These are phyloP conservation scores for Dolichomitus sp. DNA, from an alignment of 2,888 invertebrate genomes.

Conservation along the genomic window DNA sequence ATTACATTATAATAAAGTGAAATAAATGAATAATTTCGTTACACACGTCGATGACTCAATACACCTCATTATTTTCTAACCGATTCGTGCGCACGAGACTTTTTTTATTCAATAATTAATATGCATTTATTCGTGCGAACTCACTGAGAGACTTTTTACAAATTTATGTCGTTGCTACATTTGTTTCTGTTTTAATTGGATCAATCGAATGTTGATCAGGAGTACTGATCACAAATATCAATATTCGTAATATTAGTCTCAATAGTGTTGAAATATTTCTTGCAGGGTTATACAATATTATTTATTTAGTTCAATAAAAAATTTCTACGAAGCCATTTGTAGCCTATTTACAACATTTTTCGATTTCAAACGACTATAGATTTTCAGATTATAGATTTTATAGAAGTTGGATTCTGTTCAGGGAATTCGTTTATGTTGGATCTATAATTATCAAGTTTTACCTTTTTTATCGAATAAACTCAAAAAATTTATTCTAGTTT, in stretches of 20 bases:
- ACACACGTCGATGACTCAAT: slow-evolving; percentile 27
- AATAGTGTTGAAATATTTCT: background rate
- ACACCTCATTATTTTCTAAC: slow-evolving; percentile 3
- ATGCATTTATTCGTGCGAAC: background rate
- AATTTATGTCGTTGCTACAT: background rate
- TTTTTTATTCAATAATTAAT: background rate
- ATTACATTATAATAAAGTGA: slow-evolving; percentile 15
- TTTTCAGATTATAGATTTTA: too few relatives aligned
- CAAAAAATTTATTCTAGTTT: too few relatives aligned
- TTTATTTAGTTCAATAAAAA: background rate
- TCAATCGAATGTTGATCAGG: background rate
- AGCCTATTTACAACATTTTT: too few relatives aligned
- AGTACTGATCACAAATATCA: background rate
- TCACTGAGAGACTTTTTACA: background rate
- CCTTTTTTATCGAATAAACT: too few relatives aligned
- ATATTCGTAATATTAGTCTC: background rate
- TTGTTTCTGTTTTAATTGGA: background rate
- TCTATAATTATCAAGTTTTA: too few relatives aligned
- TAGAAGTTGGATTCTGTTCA: too few relatives aligned
- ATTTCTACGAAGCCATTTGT: background rate
- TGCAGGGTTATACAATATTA: background rate
- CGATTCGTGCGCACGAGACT: background rate
- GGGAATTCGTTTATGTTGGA: too few relatives aligned
- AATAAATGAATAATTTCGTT: slow-evolving; percentile 34
- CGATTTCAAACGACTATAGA: too few relatives aligned